Conservation (phyloP, 37 sponge, comb jelly and placozoan genomes). For the Aphrocallistes beatrix region DNA sequence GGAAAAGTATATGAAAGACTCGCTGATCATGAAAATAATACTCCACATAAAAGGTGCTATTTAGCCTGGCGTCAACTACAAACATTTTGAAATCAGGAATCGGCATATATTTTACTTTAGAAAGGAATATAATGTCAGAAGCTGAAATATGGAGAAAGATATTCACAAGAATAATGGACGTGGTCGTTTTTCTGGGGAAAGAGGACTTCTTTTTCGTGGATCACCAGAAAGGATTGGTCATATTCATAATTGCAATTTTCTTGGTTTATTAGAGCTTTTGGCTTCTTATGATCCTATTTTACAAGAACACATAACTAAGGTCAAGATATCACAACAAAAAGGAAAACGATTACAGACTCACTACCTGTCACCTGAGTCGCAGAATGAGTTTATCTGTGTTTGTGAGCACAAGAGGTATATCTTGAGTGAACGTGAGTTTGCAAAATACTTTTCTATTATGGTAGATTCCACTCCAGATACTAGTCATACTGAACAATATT, state of each 20-base stretch:
- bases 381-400: constrained; percentile 15
- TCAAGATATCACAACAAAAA: constrained; percentile 12
- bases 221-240: neutral
- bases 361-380: constrained; percentile 3
- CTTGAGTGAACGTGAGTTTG: neutral
- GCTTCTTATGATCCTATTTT: neutral
- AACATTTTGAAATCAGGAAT: neutral
- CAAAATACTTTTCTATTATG: neutral
- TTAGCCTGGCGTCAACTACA: neutral
- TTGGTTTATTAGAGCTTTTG: neutral
- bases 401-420: neutral
- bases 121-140: neutral
- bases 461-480: neutral
- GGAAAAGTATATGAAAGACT: neutral
- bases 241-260: neutral
- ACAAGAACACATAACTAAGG: neutral
- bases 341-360: neutral
- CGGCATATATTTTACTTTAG: neutral
- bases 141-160: constrained; percentile 8
- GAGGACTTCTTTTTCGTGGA: constrained; percentile 2
- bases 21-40: neutral
- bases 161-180: constrained; percentile 1
- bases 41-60: constrained; percentile 12
- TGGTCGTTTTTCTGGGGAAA: neutral
- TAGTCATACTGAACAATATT: neutral